These are phyloP conservation scores for Zele albiditarsus DNA, from an alignment of 2,888 invertebrate genomes.

Conservation along the genomic window DNA sequence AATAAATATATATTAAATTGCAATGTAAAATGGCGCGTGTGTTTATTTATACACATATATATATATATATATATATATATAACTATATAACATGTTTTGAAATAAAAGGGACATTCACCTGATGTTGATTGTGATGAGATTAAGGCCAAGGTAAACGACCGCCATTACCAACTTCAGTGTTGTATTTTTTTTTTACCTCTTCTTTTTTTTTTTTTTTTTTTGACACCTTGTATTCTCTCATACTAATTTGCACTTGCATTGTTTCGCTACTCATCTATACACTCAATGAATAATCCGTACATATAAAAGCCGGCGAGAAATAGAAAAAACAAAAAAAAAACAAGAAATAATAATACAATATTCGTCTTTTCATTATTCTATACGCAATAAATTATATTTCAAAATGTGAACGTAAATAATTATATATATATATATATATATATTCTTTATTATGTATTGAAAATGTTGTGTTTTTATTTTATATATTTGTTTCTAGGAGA, in stretches of 20 bases:
- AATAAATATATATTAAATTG: background rate
- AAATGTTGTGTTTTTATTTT: no score
- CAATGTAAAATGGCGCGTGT: constrained; percentile 13
- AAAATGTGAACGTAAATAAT: background rate
- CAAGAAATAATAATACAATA: background rate
- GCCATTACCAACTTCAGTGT: background rate
- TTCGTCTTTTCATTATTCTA: no score
- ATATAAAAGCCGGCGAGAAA: no score
- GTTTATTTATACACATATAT: background rate
- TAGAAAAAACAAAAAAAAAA: background rate
- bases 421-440: no score
- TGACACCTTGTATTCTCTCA: background rate
- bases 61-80: background rate
- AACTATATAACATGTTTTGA: background rate
- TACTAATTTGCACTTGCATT: background rate
- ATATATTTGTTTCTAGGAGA: no score
- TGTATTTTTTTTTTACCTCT: background rate
- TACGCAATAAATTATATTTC: no score
- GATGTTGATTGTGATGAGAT: background rate
- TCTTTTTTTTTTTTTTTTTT: background rate
- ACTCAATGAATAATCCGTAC: background rate
- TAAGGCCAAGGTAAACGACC: constrained; percentile 11
- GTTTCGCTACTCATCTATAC: background rate
- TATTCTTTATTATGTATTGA: no score
- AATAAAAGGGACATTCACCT: constrained; percentile 31